These are phyloP conservation scores for Corythucha ciliata DNA, from an alignment of 2,888 invertebrate species.

Conservation along the genomic window DNA sequence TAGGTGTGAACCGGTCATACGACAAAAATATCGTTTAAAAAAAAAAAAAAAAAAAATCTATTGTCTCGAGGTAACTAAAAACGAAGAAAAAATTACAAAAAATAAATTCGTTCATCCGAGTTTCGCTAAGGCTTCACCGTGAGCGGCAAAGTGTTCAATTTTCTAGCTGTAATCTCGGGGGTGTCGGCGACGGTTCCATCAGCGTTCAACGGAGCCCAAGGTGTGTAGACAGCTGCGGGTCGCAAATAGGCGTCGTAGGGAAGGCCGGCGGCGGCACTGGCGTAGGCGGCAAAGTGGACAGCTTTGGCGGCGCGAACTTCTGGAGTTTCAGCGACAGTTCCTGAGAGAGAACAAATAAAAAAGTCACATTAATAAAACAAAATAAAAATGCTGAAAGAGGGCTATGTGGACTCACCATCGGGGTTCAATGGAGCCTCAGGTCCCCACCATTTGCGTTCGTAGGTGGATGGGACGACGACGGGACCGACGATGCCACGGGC, in stretches of 20 bases:
- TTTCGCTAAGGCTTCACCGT: constrained; percentile 39
- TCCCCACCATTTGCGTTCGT: constrained; percentile 22
- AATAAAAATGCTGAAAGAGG: background rate
- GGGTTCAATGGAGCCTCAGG: constrained; percentile 27
- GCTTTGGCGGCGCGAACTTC: constrained; percentile 26
- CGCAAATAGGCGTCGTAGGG: constrained; percentile 12
- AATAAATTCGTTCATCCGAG: constrained; percentile 12
- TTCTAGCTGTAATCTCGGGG: constrained; percentile 41
- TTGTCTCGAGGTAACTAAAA: constrained; percentile 19
- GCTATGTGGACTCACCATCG: constrained; percentile 12
- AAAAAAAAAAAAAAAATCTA: constrained; percentile 18
- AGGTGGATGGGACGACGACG: constrained; percentile 31
- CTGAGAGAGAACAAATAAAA: no score
- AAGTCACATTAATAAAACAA: background rate
- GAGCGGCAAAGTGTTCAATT: constrained; percentile 42
- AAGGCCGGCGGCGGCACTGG: constrained; percentile 18
- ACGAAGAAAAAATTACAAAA: no score
- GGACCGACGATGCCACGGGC: constrained; percentile 21
- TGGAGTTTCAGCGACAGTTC: constrained; percentile 28
- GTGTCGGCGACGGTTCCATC: constrained; percentile 29
- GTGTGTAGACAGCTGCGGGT: constrained; percentile 5
- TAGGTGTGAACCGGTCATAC: no score
- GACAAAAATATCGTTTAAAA: constrained; percentile 16
- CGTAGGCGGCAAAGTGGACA: constrained; percentile 27
- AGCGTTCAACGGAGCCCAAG: constrained; percentile 23